phyloP scores from a whole-genome alignment of 92 coral and sea anemone species.

The Zoanthus gigantus region DNA sequence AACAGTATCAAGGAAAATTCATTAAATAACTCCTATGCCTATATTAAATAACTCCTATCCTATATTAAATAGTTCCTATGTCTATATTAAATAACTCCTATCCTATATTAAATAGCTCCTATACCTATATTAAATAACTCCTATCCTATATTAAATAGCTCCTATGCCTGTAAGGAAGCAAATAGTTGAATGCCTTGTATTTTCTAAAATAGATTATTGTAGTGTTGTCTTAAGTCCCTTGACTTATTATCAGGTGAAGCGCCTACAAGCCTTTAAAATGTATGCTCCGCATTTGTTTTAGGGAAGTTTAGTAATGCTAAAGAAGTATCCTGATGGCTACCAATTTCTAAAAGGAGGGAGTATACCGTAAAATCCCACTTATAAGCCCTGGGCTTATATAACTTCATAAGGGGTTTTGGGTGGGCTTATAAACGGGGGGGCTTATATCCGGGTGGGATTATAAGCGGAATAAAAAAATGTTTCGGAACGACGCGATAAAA shows the following conservation, averaged over 20 bases:
- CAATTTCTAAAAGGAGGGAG: conserved; percentile 38
- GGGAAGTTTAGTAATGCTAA: not conserved
- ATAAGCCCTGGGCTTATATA: too few relatives aligned
- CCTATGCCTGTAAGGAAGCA: conserved; percentile 23
- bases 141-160: not conserved
- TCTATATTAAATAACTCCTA: too few relatives aligned
- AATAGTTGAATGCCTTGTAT: conserved; percentile 35
- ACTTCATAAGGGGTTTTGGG: too few relatives aligned
- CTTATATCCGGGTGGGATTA: too few relatives aligned
- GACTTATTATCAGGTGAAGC: conserved; percentile 32
- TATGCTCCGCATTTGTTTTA: conserved; percentile 18
- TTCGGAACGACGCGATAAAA: too few relatives aligned
- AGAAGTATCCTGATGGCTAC: not conserved
- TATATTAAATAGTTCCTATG: too few relatives aligned
- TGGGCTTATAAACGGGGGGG: too few relatives aligned
- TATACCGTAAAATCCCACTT: too few relatives aligned
- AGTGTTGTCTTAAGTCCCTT: conserved; percentile 35
- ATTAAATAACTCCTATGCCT: too few relatives aligned
- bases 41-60: too few relatives aligned
- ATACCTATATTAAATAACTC: not conserved
- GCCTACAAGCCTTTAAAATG: not conserved
- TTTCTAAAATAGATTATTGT: conserved; percentile 34
- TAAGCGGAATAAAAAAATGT: too few relatives aligned
- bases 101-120: conserved; percentile 10
- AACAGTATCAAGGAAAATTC: not conserved